Percentiles rank a stretch among this genome's conserved stretches.
Evolutionary conservation across 1,140 invertebrate genomes (phyloP).

Genomic region (Globodera ellingtonae): DNA sequence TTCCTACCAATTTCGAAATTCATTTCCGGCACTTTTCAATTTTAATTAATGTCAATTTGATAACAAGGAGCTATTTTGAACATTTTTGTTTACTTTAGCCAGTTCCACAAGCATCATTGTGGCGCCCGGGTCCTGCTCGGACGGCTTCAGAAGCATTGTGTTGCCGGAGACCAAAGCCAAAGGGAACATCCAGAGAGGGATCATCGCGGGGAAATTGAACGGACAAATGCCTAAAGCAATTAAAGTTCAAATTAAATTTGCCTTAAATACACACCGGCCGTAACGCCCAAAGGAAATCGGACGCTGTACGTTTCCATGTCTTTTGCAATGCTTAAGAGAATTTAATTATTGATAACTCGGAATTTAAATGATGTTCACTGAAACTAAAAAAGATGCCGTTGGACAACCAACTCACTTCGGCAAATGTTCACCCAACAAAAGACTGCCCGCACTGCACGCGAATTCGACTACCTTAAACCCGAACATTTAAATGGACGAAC

Average conservation of each 20-base stretch:
- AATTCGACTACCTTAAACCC: constrained; percentile 88
- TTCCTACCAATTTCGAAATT: constrained; percentile 67
- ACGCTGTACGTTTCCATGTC: constrained; percentile 75
- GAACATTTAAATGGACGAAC: constrained; percentile 24
- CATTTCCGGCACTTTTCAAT: background rate
- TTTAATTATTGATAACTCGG: too few relatives aligned
- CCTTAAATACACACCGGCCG: constrained; percentile 80
- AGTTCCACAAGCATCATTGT: constrained; percentile 90
- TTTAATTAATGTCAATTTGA: background rate
- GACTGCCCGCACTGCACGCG: constrained; percentile 84
- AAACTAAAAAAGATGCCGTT: constrained; percentile 66
- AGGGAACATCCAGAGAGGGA: constrained; percentile 98
- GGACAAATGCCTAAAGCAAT: constrained; percentile 62
- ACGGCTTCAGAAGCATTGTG: constrained; percentile 79
- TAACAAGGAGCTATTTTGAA: too few relatives aligned
- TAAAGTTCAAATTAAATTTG: background rate
- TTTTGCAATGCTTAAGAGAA: constrained; percentile 76
- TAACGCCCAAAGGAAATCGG: constrained; percentile 83
- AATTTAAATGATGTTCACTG: too few relatives aligned
- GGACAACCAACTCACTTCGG: constrained; percentile 76
- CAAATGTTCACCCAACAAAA: constrained; percentile 89
- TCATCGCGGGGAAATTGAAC: constrained; percentile 86
- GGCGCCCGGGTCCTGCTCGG: constrained; percentile 94
- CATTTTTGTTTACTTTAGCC: constrained; percentile 50
- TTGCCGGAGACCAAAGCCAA: constrained; percentile 82